Evolutionary conservation across 1,140 invertebrate genomes (phyloP), one percentile per base, ranked within the genome.

Genomic region (Anoplolepis gracilipes): DNA sequence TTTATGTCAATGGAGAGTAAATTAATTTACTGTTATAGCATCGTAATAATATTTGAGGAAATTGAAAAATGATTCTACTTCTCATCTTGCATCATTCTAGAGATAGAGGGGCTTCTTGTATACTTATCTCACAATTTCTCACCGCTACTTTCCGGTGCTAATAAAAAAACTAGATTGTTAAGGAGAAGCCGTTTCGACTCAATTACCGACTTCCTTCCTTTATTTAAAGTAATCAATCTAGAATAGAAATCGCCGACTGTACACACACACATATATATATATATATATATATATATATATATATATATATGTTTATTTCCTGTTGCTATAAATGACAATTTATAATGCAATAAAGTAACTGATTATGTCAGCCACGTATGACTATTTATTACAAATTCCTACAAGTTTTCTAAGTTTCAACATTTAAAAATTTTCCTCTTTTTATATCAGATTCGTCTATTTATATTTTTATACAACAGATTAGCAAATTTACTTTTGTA

Each of bases 141-240:
- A 81, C 36, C 13, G 25, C 64, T 53, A 46, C 13, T 55, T 22
- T 55, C 16, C 2, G 19, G 3, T 11, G 33, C 19, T 81, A 36
- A 82, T 70, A 42, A 73, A 73, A n/a, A 82, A 82, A 42, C 53
- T n/a, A 30, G 25, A 28, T 59, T 46, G 65, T 59, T 70, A 81
- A 46, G 22, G 28, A 59, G 57, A 82, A 25, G 28, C 53, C 39
- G 36, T 82, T 59, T 55, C 78, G 36, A 81, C 11, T 59, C 78
- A 72, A 82, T 82, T 82, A 73, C 39, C 53, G 57, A 72, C 55
- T 82, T 82, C 67, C 78, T 70, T 33, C n/a, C 53, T 72, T n/a
- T 39, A 72, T 82, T 61, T 30, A 55, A 33, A 36, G 19, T 30
- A 61, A 82, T 82, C 67, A 82, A 73, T 82, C 78, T 46, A 61